Base-by-base conservation (phyloP, 2,888 invertebrate species). In the Ceratothoa steindachneri region DNA sequence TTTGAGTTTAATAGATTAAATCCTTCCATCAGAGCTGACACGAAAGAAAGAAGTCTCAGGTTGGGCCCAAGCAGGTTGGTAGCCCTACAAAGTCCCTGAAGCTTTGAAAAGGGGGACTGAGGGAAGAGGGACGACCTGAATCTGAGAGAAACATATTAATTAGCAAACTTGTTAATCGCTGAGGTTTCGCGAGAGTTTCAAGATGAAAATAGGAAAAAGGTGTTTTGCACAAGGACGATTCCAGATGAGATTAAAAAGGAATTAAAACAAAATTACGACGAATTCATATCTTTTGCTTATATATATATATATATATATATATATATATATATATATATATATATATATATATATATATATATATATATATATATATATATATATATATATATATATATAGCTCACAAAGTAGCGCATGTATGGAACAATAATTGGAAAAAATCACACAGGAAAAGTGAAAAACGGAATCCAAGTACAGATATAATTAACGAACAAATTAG, bases 261-360 rank as follows among this genome's bases (percentile, higher is more conserved):
- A 60, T 60, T 60, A 60, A 60, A 60, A 24, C 27, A 60, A 60
- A 19, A 55, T 22, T 22, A 55, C 24, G 7, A 5, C 55, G 7
- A 55, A 55, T 55, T 55, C 19, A 55, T 22, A 7, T 55, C 55
- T 55, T 22, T 55, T 55, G 19, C 19, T 55, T 12, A 12, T 12
- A 55, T 55, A 55, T 55, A 55, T 55, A 55, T 55, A 55, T 55
- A 55, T 55, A 55, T 55, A 55, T 55, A 55, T 55, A 55, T 55
- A 55, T 55, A 55, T 55, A 55, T 55, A 55, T 55, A 55, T 55
- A 55, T 55, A 55, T 55, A 55, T 55, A 55, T 55, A 55, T 55
- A 55, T 55, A 55, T 55, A 55, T 55, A 55, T 55, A 55, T 55
- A 55, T 55, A 55, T 55, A 55, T 55, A 55, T 55, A 55, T 55